Conservation (phyloP, 1,140 invertebrate species). For the Macrosteles quadrilineatus region DNA sequence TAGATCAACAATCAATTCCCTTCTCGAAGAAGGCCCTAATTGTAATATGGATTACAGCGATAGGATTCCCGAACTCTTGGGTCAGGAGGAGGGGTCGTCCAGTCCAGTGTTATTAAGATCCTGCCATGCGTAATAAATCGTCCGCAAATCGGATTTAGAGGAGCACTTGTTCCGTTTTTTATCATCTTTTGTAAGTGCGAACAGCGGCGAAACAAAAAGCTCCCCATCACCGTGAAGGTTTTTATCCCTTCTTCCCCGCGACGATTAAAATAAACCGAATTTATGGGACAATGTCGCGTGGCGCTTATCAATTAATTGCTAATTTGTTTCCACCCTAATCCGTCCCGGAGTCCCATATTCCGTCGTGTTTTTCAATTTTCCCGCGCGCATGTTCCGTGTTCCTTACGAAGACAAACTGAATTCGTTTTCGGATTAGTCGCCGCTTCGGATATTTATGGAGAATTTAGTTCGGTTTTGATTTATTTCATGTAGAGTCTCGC, state of each 20-base stretch:
- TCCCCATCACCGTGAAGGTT: not conserved
- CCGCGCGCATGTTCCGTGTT: not conserved
- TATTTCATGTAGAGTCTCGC: no score
- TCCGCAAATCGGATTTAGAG: conserved; percentile 20
- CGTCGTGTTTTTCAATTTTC: not conserved
- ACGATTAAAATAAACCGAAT: conserved; percentile 35
- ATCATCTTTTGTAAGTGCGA: conserved; percentile 25
- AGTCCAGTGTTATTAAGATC: conserved; percentile 11
- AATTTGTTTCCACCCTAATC: conserved; percentile 28
- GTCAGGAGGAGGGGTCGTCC: not conserved
- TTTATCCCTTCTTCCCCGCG: conserved; percentile 14
- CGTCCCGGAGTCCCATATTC: conserved; percentile 5
- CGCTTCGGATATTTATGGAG: conserved; percentile 1
- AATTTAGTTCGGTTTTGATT: not conserved
- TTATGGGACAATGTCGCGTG: conserved; percentile 16
- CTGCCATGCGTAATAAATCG: conserved; percentile 25
- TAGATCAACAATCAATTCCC: not conserved
- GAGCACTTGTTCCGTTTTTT: conserved; percentile 25
- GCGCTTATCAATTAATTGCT: conserved; percentile 29
- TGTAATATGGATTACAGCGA: conserved; percentile 20
- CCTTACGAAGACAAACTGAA: not conserved
- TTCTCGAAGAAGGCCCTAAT: conserved; percentile 13
- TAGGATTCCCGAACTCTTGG: not conserved
- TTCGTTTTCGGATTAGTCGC: conserved; percentile 14
- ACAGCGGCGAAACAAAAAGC: not conserved